phyloP scores from a whole-genome alignment of 2,888 invertebrate genomes.

The Meliscaeva auricollis region DNA sequence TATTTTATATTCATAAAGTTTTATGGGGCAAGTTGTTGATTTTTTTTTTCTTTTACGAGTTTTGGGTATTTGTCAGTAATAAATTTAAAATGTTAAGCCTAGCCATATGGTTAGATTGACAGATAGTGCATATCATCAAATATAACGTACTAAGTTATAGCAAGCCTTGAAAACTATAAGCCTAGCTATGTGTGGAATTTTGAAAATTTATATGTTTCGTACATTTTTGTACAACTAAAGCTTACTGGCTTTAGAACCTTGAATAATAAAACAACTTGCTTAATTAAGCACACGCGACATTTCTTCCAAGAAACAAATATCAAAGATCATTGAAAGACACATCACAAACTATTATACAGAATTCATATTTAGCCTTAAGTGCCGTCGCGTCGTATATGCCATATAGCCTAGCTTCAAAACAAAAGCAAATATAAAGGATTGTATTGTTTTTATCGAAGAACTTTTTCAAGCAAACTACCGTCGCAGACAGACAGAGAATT shows the following conservation, averaged over 20 bases:
- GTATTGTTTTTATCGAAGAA: conserved; percentile 37
- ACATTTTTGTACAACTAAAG: too few relatives aligned
- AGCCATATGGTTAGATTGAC: conserved; percentile 10
- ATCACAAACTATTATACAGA: too few relatives aligned
- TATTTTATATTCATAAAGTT: conserved; percentile 30
- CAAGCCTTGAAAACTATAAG: background rate
- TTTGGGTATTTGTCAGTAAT: conserved; percentile 13
- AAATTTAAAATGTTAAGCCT: background rate
- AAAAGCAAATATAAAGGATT: conserved; percentile 37
- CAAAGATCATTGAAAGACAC: too few relatives aligned
- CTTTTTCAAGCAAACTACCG: conserved; percentile 54
- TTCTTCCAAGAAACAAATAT: too few relatives aligned
- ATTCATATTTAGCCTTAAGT: too few relatives aligned
- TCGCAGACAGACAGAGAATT: conserved; percentile 52
- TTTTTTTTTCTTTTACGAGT: conserved; percentile 10
- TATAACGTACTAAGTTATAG: background rate
- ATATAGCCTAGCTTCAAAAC: background rate
- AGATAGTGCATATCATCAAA: conserved; percentile 4
- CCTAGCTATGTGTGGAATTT: background rate
- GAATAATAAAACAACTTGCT: too few relatives aligned
- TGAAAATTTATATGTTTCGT: too few relatives aligned
- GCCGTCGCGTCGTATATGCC: too few relatives aligned
- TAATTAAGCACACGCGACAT: too few relatives aligned
- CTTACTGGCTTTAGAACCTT: too few relatives aligned
- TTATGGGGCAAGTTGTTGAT: conserved; percentile 14